Conservation (phyloP, 2,113 vertebrate species). For the Zapornia atra region DNA sequence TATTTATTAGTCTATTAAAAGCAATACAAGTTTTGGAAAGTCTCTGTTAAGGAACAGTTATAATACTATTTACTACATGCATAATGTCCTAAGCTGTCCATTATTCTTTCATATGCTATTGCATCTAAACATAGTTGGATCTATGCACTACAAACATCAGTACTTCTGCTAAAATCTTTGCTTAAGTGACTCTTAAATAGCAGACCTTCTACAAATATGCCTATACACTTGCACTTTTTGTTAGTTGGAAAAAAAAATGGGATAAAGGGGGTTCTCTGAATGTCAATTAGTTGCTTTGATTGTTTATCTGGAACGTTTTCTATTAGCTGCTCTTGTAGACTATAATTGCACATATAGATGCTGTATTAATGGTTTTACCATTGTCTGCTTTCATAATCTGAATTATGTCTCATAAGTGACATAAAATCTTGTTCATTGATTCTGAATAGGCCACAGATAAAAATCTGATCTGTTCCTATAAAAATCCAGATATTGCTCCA, state of each 20-base stretch:
- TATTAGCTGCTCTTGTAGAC: constrained; percentile 15
- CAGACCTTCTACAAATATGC: background rate
- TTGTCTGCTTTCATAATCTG: background rate
- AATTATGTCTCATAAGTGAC: background rate
- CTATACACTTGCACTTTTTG: background rate
- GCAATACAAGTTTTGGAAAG: background rate
- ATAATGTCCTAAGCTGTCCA: background rate
- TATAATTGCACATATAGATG: background rate
- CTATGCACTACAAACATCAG: background rate
- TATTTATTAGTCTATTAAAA: background rate
- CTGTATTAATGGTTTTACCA: background rate
- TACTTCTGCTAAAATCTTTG: background rate
- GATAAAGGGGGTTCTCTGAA: background rate
- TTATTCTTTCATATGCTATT: background rate
- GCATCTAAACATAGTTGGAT: background rate
- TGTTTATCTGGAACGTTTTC: background rate
- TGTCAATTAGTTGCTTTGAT: background rate
- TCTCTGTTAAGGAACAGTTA: background rate
- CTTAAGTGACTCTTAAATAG: background rate
- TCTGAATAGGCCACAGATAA: background rate
- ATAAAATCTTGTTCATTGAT: constrained; percentile 26
- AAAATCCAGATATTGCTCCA: background rate
- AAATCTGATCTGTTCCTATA: background rate
- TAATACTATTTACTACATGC: background rate
- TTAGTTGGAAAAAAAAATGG: background rate